phyloP scores from a whole-genome alignment of 2,113 vertebrate species.

The Rhinoderma darwinii region DNA sequence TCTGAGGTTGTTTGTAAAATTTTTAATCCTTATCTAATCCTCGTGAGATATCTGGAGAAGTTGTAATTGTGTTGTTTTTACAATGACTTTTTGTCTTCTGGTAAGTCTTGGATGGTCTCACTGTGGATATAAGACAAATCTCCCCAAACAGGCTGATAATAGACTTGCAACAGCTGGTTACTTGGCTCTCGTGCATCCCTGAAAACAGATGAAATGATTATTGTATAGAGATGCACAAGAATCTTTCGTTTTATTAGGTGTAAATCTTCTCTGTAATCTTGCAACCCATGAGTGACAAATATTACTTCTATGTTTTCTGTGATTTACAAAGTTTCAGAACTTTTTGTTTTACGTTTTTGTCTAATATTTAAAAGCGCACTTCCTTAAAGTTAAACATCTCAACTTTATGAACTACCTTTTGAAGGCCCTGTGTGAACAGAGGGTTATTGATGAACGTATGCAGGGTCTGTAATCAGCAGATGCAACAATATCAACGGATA shows the following conservation, averaged over 20 bases:
- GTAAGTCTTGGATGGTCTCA: conserved; percentile 61
- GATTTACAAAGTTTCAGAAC: conserved; percentile 8
- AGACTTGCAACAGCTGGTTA: conserved; percentile 60
- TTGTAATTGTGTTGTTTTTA: conserved; percentile 63
- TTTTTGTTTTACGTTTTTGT: conserved; percentile 13
- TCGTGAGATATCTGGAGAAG: conserved; percentile 68
- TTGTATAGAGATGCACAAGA: conserved; percentile 24
- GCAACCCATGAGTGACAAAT: neutral
- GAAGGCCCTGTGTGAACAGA: conserved; percentile 30
- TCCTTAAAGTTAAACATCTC: conserved; percentile 15
- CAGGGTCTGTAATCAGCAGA: conserved; percentile 49
- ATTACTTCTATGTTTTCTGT: neutral
- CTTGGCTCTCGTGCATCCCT: conserved; percentile 50
- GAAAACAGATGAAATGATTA: conserved; percentile 53
- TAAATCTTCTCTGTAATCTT: conserved; percentile 39
- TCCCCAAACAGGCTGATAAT: conserved; percentile 59
- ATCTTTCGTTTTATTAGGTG: conserved; percentile 53
- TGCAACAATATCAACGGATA: conserved; percentile 58
- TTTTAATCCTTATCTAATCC: conserved; percentile 71
- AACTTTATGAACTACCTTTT: neutral
- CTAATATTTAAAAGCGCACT: neutral
- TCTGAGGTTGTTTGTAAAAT: conserved; percentile 61
- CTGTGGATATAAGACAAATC: conserved; percentile 21
- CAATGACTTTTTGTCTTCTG: conserved; percentile 60
- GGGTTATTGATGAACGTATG: conserved; percentile 48